Base-by-base conservation (phyloP, 1,140 invertebrate genomes). In the Drosophila biarmipes region DNA sequence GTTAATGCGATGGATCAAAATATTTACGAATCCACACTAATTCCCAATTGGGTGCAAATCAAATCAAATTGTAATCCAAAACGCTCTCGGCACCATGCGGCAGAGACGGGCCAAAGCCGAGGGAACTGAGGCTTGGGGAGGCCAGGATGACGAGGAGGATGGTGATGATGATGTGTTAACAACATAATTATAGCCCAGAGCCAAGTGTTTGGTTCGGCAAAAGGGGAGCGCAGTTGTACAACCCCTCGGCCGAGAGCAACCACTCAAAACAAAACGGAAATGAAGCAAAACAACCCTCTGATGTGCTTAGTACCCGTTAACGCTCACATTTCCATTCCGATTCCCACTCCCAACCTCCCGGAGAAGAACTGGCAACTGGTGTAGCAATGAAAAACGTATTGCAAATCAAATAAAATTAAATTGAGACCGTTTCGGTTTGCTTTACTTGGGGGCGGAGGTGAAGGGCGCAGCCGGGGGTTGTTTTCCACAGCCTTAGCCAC, bases 121-220 rank as follows among this genome's bases (percentile, higher is more conserved):
- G 56, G 43, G 52, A 57, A 46, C 35, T 10, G n/a, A 48, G n/a
- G 46, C 43, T 58, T 37, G 42, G 37, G 54, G 62, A 62, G 57
- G 58, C 58, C 59, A 53, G 64, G 38, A 35, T 48, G 68, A 53
- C 56, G 80, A 55, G 54, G 73, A 38, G 48, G 64, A 63, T 61
- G 81, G 56, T 61, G 82, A 89, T 86, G 85, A 90, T 79, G 84
- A 90, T 91, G 90, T 90, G 90, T 91, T 91, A 91, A 91, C 90
- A 91, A 91, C 79, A 91, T 91, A 90, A 91, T 91, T 91, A 91
- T 91, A 91, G 79, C 85, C 81, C 62, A 56, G 67, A 86, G 79
- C 81, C 73, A 86, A 86, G 82, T 82, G 84, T 59, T 87, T 51
- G 15, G 59, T 55, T 40, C 34, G 21, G 42, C 35, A 46, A 59